A percentile compares a stretch with the other conserved stretches of the same genome.
Evolutionary conservation across 2,797 vertebrate genomes (phyloP).

Genomic region (Hylomyscus alleni): DNA sequence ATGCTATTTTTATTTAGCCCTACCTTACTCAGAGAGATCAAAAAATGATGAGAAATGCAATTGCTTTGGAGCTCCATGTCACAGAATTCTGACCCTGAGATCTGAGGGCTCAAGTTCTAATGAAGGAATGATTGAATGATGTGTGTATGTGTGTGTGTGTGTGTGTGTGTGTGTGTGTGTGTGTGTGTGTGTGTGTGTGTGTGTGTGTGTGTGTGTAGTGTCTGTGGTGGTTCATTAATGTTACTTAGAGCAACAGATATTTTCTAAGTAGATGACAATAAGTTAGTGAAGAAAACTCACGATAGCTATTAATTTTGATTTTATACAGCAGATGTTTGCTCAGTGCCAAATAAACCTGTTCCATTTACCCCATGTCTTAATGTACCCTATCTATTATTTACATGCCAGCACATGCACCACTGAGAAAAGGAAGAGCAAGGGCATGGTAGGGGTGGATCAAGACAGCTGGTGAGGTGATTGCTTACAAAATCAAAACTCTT

Average conservation of each 20-base stretch:
- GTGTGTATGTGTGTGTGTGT: not conserved
- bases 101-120: constrained; percentile 33
- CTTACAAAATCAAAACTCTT: constrained; percentile 73
- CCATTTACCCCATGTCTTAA: constrained; percentile 68
- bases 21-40: constrained; percentile 72
- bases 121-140: not conserved
- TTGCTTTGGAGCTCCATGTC: constrained; percentile 61
- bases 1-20: constrained; percentile 79
- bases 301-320: constrained; percentile 47
- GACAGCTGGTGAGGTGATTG: constrained; percentile 62
- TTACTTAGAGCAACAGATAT: constrained; percentile 70
- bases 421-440: constrained; percentile 67
- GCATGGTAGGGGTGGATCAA: constrained; percentile 54
- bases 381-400: constrained; percentile 80
- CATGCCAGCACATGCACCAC: constrained; percentile 39
- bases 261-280: constrained; percentile 68
- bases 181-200: not conserved
- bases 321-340: constrained; percentile 69
- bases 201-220: not conserved
- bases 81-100: constrained; percentile 72
- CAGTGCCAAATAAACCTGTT: constrained; percentile 73
- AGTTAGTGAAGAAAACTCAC: constrained; percentile 17
- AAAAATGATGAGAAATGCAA: constrained; percentile 76
- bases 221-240: constrained; percentile 73
- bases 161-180: constrained; percentile 39